phyloP scores from a whole-genome alignment of 2,888 invertebrate genomes.

The Platynereis dumerilii region DNA sequence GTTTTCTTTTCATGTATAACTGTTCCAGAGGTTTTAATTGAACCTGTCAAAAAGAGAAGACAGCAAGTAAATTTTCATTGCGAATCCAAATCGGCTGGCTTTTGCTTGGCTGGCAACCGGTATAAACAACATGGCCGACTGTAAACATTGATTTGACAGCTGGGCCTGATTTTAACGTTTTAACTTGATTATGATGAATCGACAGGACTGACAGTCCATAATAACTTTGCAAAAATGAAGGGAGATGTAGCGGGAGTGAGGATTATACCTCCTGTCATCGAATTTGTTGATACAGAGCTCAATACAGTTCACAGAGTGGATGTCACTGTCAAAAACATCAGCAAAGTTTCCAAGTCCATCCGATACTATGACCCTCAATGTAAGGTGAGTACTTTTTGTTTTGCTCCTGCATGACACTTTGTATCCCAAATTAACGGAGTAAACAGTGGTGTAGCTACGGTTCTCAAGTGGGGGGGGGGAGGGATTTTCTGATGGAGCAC shows the following conservation, averaged over 20 bases:
- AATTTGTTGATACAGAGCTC: constrained; percentile 55
- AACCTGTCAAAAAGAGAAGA: too few relatives aligned
- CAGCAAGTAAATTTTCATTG: too few relatives aligned
- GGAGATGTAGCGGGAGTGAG: constrained; percentile 57
- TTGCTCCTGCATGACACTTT: neutral
- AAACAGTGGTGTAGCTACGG: too few relatives aligned
- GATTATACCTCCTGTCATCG: constrained; percentile 54
- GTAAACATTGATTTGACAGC: neutral
- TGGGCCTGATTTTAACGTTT: too few relatives aligned
- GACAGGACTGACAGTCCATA: neutral
- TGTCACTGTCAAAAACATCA: constrained; percentile 58
- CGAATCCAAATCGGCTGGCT: neutral
- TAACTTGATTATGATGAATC: neutral
- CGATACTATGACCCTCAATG: constrained; percentile 59
- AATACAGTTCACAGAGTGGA: constrained; percentile 47
- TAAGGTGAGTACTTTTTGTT: constrained; percentile 43
- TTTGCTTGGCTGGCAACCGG: neutral
- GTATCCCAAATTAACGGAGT: neutral
- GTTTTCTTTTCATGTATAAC: too few relatives aligned
- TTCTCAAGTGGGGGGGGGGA: too few relatives aligned
- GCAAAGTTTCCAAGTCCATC: constrained; percentile 55
- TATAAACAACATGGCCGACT: constrained; percentile 12
- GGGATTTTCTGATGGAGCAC: too few relatives aligned
- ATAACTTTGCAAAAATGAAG: constrained; percentile 41
- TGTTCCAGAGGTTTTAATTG: too few relatives aligned